Evolutionary conservation across 37 sponge, comb jelly and placozoan species (phyloP), one percentile per base, ranked within the genome.

Genomic region (Agelas oroides): DNA sequence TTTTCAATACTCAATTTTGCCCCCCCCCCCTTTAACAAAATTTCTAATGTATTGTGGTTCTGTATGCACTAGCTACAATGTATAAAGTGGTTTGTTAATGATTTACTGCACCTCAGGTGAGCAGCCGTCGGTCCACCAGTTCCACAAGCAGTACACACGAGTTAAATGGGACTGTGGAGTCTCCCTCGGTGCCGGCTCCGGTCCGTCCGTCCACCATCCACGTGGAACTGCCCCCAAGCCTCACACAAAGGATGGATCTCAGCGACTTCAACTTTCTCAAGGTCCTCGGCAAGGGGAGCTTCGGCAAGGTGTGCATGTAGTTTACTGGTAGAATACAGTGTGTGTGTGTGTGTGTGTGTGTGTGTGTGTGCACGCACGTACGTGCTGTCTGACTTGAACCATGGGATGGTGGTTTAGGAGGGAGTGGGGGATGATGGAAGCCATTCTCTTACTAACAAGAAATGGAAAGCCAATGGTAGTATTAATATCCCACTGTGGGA

Each of bases 271-370:
- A 12, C n/a, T 87, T 96, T 39, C 75, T 98, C 57, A 98, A 94
- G 66, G 94, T 98, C 17, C 86, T 98, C 0, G 99, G 99, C 20
- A 96, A 94, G 66, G 99, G 99, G 23, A 94, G 91, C 73, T 98
- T 98, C 79, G 99, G 99, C 20, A 98, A 98, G 86, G 94, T 94
- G 76, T 27, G 76, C 8, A 23, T 21, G 63, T 46, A 12, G 46
- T 46, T 46, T 3, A 56, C 32, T 76, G 12, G 28, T 5, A 41
- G 5, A 75, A 14, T 54, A 30, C 58, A 20, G 31, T 41, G 53
- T 92, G 88, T 59, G 81, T 82, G 80, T 76, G 77, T 71, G 80
- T 86, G 77, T 76, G 59, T 37, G 58, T 62, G 64, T 62, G 64
- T 62, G 64, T 62, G 67, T 25, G 67, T 66, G 24, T 19, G 24